These are phyloP conservation scores for Harpagoxenus sublaevis DNA, from an alignment of 2,888 invertebrate genomes.

Conservation along the genomic window DNA sequence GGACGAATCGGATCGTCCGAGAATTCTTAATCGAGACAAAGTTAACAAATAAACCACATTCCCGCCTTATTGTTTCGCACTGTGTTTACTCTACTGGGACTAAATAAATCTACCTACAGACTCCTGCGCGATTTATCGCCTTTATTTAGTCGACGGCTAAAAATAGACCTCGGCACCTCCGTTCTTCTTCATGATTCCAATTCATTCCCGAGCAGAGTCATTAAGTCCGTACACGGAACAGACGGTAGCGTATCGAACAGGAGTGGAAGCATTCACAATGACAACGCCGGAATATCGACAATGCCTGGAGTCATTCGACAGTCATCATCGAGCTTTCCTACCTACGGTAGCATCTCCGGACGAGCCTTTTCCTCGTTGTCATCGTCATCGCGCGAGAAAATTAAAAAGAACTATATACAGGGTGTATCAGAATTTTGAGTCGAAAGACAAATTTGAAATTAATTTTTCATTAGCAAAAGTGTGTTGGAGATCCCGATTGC, in stretches of 20 bases:
- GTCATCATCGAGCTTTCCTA: slow-evolving; percentile 78
- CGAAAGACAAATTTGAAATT: neutral
- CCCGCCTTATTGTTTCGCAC: slow-evolving; percentile 37
- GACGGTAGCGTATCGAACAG: slow-evolving; percentile 1
- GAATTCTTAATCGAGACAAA: slow-evolving; percentile 38
- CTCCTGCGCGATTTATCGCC: slow-evolving; percentile 35
- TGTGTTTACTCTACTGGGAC: slow-evolving; percentile 14
- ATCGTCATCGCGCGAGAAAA: slow-evolving; percentile 15
- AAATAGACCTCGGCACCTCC: slow-evolving; percentile 27
- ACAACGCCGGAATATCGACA: slow-evolving; percentile 81
- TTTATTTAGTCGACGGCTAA: slow-evolving; percentile 37
- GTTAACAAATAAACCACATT: slow-evolving; percentile 31
- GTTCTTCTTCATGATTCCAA: slow-evolving; percentile 53
- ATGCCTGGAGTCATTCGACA: slow-evolving; percentile 85
- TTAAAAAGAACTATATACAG: neutral
- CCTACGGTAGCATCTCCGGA: slow-evolving; percentile 51
- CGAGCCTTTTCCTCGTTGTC: slow-evolving; percentile 48
- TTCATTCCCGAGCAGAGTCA: slow-evolving; percentile 18
- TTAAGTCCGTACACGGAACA: slow-evolving; percentile 30
- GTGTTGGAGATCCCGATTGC: neutral
- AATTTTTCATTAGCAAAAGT: neutral
- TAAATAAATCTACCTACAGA: slow-evolving; percentile 39
- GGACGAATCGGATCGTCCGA: slow-evolving; percentile 5
- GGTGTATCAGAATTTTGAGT: neutral
- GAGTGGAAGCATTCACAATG: slow-evolving; percentile 43